Base-by-base conservation (phyloP, 37 sponge, comb jelly and placozoan species). In the Sycon ciliatum region DNA sequence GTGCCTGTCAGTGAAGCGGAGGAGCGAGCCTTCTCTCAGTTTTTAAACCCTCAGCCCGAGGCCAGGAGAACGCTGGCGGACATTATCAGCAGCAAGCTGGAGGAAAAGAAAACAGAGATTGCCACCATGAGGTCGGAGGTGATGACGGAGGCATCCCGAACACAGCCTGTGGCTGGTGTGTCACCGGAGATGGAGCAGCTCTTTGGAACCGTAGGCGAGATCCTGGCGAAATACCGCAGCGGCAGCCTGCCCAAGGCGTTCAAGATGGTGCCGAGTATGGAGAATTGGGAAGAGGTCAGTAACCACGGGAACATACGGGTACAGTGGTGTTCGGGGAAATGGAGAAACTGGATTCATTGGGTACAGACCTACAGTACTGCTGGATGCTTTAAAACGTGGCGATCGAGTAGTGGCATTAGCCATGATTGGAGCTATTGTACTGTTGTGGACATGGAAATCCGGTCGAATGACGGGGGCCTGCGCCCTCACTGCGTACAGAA, bases 231-330 rank as follows among this genome's bases (percentile, higher is more conserved):
- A 58, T 97, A 92, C 66, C 77, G 99, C 9, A 81, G 90, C 20
- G 99, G 99, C 27, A 89, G 87, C 29, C 68, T 97, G 49, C 99
- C 99, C 46, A 97, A 92, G 65, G 90, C 99, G 0, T 97, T 97
- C 79, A 97, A 97, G 60, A 84, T 86, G 11, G 84, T 97, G 18
- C 93, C 99, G 2, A 81, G 78, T 23, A 81, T 97, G 4, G 70
- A 76, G 13, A 92, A 92, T 67, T 88, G 99, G 87, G 94, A 92
- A 73, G 99, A 97, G 68, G 81, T 79, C 2, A 74, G 34, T 6
- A 3, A 7, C 7, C 27, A 55, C 56, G 1, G 24, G 3, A 2
- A 1, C 56, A 65, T 26, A 35, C 34, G 22, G n/a, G n/a, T n/a
- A n/a, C n/a, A n/a, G n/a, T n/a, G n/a, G n/a, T n/a, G n/a, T n/a